Evolutionary conservation across 2,113 vertebrate genomes (phyloP).

Genomic region (Dipodomys stephensi): DNA sequence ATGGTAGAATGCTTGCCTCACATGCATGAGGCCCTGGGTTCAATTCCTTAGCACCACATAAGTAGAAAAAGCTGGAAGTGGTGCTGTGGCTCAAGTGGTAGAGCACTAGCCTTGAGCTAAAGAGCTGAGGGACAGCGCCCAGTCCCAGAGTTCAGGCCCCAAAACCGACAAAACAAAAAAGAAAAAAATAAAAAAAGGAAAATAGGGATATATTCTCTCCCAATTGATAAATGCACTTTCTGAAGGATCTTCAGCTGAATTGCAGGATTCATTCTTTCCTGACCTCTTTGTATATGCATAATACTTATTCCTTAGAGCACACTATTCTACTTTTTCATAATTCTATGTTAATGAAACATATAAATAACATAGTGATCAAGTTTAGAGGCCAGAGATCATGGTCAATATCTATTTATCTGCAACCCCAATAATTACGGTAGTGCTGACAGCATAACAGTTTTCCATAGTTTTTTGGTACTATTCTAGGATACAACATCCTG

Average conservation of each 20-base stretch:
- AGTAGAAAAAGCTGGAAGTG: no score
- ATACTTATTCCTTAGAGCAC: background rate
- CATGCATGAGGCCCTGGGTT: no score
- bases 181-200: no score
- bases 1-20: no score
- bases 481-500: background rate
- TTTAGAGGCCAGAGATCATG: background rate
- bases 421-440: background rate
- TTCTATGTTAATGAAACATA: slow-evolving; percentile 16
- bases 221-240: background rate
- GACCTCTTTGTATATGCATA: background rate
- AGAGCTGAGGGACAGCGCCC: no score
- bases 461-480: background rate
- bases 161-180: no score
- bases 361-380: slow-evolving; percentile 30
- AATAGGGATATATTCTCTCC: background rate
- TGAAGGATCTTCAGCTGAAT: slow-evolving; percentile 8
- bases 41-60: no score
- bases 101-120: no score
- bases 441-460: background rate
- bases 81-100: no score
- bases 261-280: background rate
- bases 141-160: no score
- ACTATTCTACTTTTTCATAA: background rate
- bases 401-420: slow-evolving; percentile 31